Evolutionary conservation across 2,113 vertebrate genomes (phyloP), one percentile per base, ranked within the genome.

Genomic region (Tylochromis polylepis): DNA sequence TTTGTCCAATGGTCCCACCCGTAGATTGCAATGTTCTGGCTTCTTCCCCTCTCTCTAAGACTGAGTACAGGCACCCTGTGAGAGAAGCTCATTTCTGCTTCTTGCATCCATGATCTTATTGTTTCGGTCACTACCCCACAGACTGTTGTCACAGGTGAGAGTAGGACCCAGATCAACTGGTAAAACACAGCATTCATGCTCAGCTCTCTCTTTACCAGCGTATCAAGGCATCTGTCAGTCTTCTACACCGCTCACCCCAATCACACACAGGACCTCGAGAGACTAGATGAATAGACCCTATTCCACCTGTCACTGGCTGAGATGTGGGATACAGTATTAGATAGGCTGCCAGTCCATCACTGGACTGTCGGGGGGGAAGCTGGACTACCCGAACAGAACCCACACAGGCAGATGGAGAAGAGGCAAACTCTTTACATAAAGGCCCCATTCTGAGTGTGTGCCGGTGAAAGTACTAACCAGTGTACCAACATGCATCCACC

Each of bases 261-360:
- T 0, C 22, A 27, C 18, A 0, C 41, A 46, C 41, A 49, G 22
- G 67, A 29, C 67, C 8, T 49, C 5, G 9, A 49, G 41, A 0
- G 41, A 46, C 41, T 72, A 27, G 67, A 18, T 22, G 67, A 72
- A 18, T 18, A 72, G 41, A 72, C 3, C 15, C 41, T 46, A 72
- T 46, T 46, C 41, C 67, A 75, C 22, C 62, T 67, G 46, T 29
- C 43, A 31, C 5, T 75, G 15, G 24, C 5, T 0, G 15, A 75
- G 70, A 75, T 46, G 41, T 49, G 70, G 0, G 9, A 49, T 8
- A 51, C 5, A 18, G 15, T 15, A 16, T 18, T 51, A 15, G 49
- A 51, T 49, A 53, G 16, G 16, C 20, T 8, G 18, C 6, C 18
- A 20, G 49, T 53, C 49, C 6, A 20, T 53, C 49, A 20, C 49